These are phyloP conservation scores for Macrobrachium nipponense DNA, from an alignment of 1,140 invertebrate species.

Conservation along the genomic window DNA sequence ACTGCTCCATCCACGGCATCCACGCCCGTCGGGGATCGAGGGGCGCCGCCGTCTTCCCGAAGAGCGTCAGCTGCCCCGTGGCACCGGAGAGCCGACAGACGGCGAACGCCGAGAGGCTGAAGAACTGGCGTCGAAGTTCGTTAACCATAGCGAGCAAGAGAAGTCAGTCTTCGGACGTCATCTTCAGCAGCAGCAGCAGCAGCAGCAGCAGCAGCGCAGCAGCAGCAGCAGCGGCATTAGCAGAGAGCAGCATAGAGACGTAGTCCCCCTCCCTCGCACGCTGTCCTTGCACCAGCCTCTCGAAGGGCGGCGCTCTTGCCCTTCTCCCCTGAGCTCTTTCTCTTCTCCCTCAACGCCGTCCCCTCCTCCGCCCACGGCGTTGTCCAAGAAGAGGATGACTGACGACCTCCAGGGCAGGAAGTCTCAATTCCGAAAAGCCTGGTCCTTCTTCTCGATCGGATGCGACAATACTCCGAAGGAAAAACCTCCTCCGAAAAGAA, in stretches of 20 bases:
- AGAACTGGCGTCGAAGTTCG: conserved; percentile 53
- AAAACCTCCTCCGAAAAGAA: conserved; percentile 40
- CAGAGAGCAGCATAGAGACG: background rate
- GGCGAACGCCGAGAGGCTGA: conserved; percentile 36
- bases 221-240: too few species aligned
- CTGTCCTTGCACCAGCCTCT: background rate
- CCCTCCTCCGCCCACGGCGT: background rate
- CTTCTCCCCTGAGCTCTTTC: background rate
- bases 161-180: background rate
- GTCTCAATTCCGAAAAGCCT: conserved; percentile 42
- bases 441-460: conserved; percentile 42
- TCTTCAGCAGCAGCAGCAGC: too few species aligned
- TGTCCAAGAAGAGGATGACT: background rate
- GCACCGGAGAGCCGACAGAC: conserved; percentile 15
- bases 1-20: conserved; percentile 42
- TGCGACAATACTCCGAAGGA: conserved; percentile 35
- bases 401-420: conserved; percentile 14
- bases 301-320: background rate
- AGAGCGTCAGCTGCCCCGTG: conserved; percentile 40
- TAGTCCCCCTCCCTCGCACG: background rate
- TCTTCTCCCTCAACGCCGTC: conserved; percentile 2
- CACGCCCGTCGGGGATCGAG: background rate
- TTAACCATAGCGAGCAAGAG: conserved; percentile 9
- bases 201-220: too few species aligned
- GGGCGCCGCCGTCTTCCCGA: background rate